Conservation (phyloP, 2,797 vertebrate species). For the Takifugu ocellatus region DNA sequence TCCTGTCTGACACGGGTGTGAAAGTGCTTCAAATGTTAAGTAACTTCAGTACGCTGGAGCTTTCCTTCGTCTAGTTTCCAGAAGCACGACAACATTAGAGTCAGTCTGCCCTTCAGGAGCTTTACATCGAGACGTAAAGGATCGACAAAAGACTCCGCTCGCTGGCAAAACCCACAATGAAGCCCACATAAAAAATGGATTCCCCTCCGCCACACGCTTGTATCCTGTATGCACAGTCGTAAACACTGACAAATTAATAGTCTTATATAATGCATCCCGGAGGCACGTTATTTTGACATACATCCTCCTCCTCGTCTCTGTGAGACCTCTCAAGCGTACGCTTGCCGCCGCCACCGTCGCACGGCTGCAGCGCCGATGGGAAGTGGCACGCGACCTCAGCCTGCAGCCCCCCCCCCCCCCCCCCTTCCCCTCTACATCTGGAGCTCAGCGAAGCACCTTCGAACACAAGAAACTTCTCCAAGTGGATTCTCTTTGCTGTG, state of each 20-base stretch:
- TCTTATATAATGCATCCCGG: conserved; percentile 78
- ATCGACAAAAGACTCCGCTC: conserved; percentile 56
- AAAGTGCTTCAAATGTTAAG: too few relatives aligned
- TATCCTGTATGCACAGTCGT: conserved; percentile 61
- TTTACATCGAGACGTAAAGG: conserved; percentile 29
- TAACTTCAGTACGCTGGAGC: too few relatives aligned
- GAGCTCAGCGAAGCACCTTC: conserved; percentile 42
- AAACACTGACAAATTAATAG: conserved; percentile 80
- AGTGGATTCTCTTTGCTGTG: conserved; percentile 27
- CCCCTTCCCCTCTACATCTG: conserved; percentile 59
- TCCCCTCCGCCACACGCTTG: conserved; percentile 70
- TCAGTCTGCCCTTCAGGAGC: conserved; percentile 41
- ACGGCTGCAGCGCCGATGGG: conserved; percentile 63
- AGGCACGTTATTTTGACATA: conserved; percentile 78
- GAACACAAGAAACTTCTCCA: conserved; percentile 32
- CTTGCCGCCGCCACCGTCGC: conserved; percentile 55
- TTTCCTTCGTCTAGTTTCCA: conserved; percentile 10
- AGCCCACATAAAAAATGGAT: conserved; percentile 73
- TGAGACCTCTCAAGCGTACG: conserved; percentile 52
- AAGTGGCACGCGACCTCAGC: conserved; percentile 63
- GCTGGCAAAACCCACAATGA: conserved; percentile 53
- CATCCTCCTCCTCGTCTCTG: conserved; percentile 59
- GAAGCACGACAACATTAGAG: conserved; percentile 25
- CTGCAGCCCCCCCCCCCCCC: conserved; percentile 41
- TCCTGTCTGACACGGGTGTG: too few relatives aligned